These are phyloP conservation scores for Echeneis naucrates DNA, from an alignment of 2,797 vertebrate genomes.

Conservation along the genomic window DNA sequence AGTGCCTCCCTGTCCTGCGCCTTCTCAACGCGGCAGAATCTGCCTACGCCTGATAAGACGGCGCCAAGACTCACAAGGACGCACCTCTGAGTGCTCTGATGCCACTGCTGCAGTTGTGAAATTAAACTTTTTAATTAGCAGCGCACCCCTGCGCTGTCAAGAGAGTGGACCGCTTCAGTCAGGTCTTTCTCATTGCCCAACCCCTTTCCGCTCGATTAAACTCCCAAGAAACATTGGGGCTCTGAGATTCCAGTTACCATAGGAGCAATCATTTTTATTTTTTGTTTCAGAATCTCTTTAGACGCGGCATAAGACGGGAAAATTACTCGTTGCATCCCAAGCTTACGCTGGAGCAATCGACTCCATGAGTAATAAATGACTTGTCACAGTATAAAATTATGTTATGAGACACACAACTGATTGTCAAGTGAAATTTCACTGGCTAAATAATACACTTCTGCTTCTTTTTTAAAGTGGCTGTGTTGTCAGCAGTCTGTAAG, in stretches of 20 bases:
- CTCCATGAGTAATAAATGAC: constrained; percentile 1
- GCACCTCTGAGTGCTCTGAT: constrained; percentile 79
- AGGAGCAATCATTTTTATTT: constrained; percentile 70
- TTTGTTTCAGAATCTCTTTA: constrained; percentile 63
- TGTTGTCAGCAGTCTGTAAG: not conserved
- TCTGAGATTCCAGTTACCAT: constrained; percentile 61
- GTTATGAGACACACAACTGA: constrained; percentile 41
- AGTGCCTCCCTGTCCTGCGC: constrained; percentile 59
- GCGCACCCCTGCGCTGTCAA: constrained; percentile 69
- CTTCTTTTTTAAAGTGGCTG: not conserved
- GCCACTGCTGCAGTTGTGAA: constrained; percentile 79
- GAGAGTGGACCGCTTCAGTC: constrained; percentile 72
- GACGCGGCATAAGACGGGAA: constrained; percentile 38
- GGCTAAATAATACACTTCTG: not conserved
- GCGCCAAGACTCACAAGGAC: constrained; percentile 81
- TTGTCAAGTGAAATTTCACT: constrained; percentile 29
- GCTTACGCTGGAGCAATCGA: constrained; percentile 19
- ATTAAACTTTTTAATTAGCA: constrained; percentile 89
- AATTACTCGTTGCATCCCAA: constrained; percentile 39
- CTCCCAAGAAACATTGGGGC: constrained; percentile 63
- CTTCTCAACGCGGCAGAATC: constrained; percentile 77
- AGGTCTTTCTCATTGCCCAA: constrained; percentile 66
- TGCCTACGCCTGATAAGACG: constrained; percentile 84
- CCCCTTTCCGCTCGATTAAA: constrained; percentile 78
- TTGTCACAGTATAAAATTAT: constrained; percentile 10